Base-by-base conservation (phyloP, 2,888 invertebrate species). In the Halictus quadricinctus region DNA sequence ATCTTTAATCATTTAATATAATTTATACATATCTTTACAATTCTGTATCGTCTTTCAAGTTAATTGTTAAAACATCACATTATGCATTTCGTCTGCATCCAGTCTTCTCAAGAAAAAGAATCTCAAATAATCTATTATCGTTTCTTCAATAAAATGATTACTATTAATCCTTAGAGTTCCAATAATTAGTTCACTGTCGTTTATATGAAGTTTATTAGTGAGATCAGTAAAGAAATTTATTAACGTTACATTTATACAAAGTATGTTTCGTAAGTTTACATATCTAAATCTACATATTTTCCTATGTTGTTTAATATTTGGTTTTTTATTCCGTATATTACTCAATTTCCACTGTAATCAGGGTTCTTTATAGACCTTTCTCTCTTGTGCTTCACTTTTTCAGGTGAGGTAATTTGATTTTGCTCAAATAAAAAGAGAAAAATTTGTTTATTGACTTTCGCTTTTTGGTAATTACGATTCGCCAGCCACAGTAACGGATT, bases 331-430 rank as follows among this genome's bases (percentile, higher is more conserved):
- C 77, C 80, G 76, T 86, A 83, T 80, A 64, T 91, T 91, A 88
- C 89, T 91, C 88, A 90, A 89, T 92, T 91, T 91, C 84, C 85
- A 5, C 18, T n/a, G 72, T 41, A 43, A 85, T 86, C 81, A 58
- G 29, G 58, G 41, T 76, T 73, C 41, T 60, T 85, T 43, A 76
- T 54, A 73, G 60, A 76, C 79, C 78, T 70, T 79, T 69, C 60
- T 43, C 54, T 43, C 54, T 66, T 58, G 58, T 25, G 36, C 80
- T 89, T 91, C 88, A 91, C 88, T 92, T 93, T 81, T 92, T 93
- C 90, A 93, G 92, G 92, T 93, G 93, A 93, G 93, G 93, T 93
- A 93, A 92, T 94, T 94, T 94, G 94, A 94, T 94, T 94, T 92
- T 92, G 93, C 94, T 93, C 94, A 94, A 93, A 92, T 93, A 93